phyloP scores from a whole-genome alignment of 1,140 invertebrate genomes.

The Drosophila sturtevanti region DNA sequence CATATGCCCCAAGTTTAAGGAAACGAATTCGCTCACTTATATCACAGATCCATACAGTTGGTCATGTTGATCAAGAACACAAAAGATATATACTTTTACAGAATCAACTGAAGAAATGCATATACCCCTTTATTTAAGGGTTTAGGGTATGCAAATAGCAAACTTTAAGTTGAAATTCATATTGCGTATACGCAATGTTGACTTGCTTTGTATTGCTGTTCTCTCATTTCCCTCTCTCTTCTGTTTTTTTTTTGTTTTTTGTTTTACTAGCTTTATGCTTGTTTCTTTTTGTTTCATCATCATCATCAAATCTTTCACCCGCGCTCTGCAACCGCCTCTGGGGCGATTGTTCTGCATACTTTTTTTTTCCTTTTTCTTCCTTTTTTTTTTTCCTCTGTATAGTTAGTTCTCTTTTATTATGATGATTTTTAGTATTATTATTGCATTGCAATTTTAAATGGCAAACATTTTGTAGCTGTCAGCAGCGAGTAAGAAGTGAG shows the following conservation, averaged over 20 bases:
- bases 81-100: too few species aligned
- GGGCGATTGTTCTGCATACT: constrained; percentile 40
- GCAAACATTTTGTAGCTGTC: constrained; percentile 73
- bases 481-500: constrained; percentile 43
- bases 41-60: too few species aligned
- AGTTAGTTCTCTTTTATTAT: constrained; percentile 42
- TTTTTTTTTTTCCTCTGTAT: constrained; percentile 11
- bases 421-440: constrained; percentile 78
- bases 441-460: constrained; percentile 75
- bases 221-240: background rate
- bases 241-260: background rate
- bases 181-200: constrained; percentile 50
- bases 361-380: background rate
- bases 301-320: constrained; percentile 1
- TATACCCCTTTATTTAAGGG: background rate
- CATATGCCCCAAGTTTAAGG: too few species aligned
- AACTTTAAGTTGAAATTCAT: constrained; percentile 6
- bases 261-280: too few species aligned
- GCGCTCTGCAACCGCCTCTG: background rate
- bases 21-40: too few species aligned
- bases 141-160: background rate
- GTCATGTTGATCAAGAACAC: too few species aligned
- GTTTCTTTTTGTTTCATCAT: constrained; percentile 6
- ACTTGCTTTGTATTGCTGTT: constrained; percentile 32
- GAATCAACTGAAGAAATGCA: too few species aligned